Base-by-base conservation (phyloP, 2,888 invertebrate species). In the Aspidapion aeneum region DNA sequence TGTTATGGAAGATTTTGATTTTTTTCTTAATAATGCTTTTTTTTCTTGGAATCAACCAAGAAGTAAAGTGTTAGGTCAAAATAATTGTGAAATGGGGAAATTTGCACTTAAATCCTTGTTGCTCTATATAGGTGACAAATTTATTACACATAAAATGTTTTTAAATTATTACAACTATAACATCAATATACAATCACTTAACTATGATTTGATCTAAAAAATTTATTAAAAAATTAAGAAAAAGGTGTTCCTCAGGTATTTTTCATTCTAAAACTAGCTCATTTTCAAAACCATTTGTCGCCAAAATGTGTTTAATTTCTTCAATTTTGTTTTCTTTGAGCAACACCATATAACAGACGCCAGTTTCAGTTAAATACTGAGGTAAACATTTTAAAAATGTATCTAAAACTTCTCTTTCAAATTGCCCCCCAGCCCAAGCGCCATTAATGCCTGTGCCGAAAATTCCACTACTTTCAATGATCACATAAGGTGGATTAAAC, bases 291-390 rank as follows among this genome's bases (percentile, higher is more conserved):
- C 87, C 85, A 58, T 84, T 74, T 20, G 74, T 70, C 57, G 75
- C 69, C 81, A 95, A 85, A 55, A 85, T 80, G 55, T 81, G 72
- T 61, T 86, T 81, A 59, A 96, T 88, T 75, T 90, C 87, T 50
- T 85, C 78, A 49, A 92, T 90, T 78, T 91, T 86, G 83, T 99
- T 99, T 77, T 96, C 94, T 80, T 91, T 89, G 66, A 98, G 86
- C 21, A 93, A 84, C 57, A 98, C 83, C 69, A 98, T 82, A 79
- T 98, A 99, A 79, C 96, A 92, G 1, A 90, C 82, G 17, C 98
- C 97, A 58, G 81, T 75, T 0, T 81, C 74, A n/a, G 91, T 87
- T 64, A 98, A 81, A 65, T 94, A 84, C 68, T 84, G 78, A 69
- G 89, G 85, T 75, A 96, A 83, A 71, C 83, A 79, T 57, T 85